phyloP scores from a whole-genome alignment of 2,113 vertebrate genomes.

The Formicarius rufipectus region DNA sequence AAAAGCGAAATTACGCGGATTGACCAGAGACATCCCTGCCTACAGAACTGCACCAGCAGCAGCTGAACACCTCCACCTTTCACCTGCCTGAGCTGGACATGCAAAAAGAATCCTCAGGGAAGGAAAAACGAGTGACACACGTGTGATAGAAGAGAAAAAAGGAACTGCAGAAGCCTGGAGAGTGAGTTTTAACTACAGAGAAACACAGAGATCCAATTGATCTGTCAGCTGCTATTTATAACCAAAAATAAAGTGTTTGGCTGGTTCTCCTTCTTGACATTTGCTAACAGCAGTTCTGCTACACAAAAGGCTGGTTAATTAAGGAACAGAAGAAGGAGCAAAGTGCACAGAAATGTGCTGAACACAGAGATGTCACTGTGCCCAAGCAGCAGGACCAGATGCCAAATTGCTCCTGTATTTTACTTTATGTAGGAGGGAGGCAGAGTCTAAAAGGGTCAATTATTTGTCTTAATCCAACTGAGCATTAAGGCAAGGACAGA shows the following conservation, averaged over 20 bases:
- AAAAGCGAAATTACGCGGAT: not conserved
- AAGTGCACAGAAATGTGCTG: not conserved
- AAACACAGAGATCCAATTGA: not conserved
- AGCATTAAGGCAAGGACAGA: not conserved
- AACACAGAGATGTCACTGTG: not conserved
- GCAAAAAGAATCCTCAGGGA: not conserved
- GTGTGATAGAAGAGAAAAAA: not conserved
- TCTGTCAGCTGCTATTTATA: not conserved
- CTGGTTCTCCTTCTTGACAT: not conserved
- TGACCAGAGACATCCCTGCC: not conserved
- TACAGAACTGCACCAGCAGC: not conserved
- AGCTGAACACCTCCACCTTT: not conserved
- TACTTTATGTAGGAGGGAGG: not conserved
- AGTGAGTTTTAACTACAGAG: not conserved
- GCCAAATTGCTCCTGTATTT: not conserved
- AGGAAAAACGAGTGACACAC: not conserved
- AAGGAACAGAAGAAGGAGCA: not conserved
- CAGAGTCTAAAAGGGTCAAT: not conserved
- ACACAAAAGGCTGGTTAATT: conserved; percentile 2
- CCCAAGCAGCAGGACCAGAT: not conserved
- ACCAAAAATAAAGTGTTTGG: not conserved
- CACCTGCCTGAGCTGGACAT: not conserved
- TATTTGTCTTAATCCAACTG: not conserved
- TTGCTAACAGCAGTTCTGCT: not conserved
- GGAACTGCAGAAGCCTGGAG: not conserved